A percentile compares a stretch with the other conserved stretches of the same genome.
Evolutionary conservation across 2,113 vertebrate genomes (phyloP).

Genomic region (Misgurnus mizolepis): DNA sequence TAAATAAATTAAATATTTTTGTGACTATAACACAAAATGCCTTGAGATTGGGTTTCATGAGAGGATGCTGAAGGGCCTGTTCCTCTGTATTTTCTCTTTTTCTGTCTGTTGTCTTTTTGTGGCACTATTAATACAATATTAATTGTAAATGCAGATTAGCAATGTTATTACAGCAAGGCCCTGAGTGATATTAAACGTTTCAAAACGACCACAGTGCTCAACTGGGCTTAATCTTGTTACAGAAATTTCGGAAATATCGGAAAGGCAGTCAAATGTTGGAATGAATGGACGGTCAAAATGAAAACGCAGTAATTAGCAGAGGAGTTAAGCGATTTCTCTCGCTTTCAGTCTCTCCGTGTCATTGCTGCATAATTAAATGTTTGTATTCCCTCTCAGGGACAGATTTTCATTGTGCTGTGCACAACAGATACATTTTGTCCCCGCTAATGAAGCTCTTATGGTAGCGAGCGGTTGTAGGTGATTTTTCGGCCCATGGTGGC

Average conservation of each 20-base stretch:
- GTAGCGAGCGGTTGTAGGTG: constrained; percentile 87
- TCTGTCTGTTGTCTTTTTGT: constrained; percentile 69
- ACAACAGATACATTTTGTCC: constrained; percentile 52
- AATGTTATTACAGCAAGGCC: constrained; percentile 72
- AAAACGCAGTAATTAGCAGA: neutral
- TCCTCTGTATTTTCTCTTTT: constrained; percentile 58
- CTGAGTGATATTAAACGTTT: constrained; percentile 65
- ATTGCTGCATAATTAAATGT: constrained; percentile 35
- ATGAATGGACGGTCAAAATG: constrained; percentile 1
- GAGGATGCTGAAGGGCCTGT: constrained; percentile 61
- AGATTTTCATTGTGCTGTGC: neutral
- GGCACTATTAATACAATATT: constrained; percentile 67
- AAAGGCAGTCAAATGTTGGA: constrained; percentile 41
- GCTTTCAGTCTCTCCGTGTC: neutral
- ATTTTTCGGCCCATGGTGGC: constrained; percentile 77
- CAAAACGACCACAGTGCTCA: constrained; percentile 60
- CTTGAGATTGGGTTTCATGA: too few relatives aligned
- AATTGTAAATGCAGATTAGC: constrained; percentile 76
- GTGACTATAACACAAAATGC: too few relatives aligned
- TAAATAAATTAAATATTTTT: too few relatives aligned
- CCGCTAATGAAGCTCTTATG: constrained; percentile 75
- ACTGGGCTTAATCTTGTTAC: constrained; percentile 61
- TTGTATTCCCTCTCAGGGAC: constrained; percentile 23
- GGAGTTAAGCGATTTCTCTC: constrained; percentile 7
- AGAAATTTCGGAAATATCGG: constrained; percentile 54